phyloP scores from a whole-genome alignment of 2,888 invertebrate genomes.

The Ormyrus pomaceus region DNA sequence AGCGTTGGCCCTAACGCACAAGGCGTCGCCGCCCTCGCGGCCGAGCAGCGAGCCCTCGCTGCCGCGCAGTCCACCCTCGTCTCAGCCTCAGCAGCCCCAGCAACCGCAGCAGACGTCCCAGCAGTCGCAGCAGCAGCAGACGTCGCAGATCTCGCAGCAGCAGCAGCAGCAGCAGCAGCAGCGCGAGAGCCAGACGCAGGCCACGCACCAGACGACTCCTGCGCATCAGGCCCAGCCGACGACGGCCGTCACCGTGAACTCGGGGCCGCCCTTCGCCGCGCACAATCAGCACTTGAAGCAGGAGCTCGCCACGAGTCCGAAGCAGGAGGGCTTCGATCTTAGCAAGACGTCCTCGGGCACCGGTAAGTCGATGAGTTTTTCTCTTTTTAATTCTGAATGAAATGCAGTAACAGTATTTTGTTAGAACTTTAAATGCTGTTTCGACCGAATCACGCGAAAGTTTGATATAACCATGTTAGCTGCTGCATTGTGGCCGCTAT shows the following conservation, averaged over 20 bases:
- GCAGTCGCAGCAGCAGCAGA: conserved; percentile 66
- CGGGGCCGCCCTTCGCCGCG: conserved; percentile 64
- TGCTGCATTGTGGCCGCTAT: too few relatives aligned
- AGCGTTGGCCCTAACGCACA: conserved; percentile 81
- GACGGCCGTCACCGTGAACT: conserved; percentile 64
- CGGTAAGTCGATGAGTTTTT: conserved; percentile 76
- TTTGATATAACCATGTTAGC: too few relatives aligned
- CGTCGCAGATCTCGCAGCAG: not conserved
- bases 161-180: conserved; percentile 67
- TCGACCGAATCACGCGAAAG: too few relatives aligned
- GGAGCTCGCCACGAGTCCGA: conserved; percentile 76
- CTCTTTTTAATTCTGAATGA: not conserved
- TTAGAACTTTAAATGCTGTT: too few relatives aligned
- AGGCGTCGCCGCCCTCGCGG: conserved; percentile 76
- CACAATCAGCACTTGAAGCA: conserved; percentile 73
- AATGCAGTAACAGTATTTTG: not conserved
- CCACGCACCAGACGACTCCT: conserved; percentile 60
- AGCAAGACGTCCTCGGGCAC: conserved; percentile 81
- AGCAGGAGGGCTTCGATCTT: conserved; percentile 81
- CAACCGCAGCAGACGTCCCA: conserved; percentile 67
- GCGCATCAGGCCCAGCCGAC: conserved; percentile 50
- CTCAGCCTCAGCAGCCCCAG: conserved; percentile 65
- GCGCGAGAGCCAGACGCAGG: conserved; percentile 62
- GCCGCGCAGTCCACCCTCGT: conserved; percentile 70
- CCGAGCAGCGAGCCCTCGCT: conserved; percentile 73